Base-by-base conservation (phyloP, 2,888 invertebrate species). In the Bursaphelenchus okinawaensis region DNA sequence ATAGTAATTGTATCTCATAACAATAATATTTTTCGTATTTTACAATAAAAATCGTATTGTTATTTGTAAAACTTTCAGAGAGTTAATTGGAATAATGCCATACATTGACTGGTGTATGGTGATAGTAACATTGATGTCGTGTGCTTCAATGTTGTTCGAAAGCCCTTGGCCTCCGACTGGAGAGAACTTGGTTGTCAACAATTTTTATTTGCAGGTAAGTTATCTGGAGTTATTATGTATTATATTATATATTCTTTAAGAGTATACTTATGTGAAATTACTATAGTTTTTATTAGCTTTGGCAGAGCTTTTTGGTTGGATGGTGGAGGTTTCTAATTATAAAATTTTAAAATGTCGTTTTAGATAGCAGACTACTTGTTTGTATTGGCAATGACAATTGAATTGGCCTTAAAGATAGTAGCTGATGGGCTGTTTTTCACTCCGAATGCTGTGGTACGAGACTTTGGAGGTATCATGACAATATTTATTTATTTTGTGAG, bases 41-140 rank as follows among this genome's bases (percentile, higher is more conserved):
- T n/a, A n/a, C n/a, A n/a, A n/a, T n/a, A n/a, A n/a, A n/a, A n/a
- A n/a, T n/a, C n/a, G n/a, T n/a, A n/a, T n/a, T n/a, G 60, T 55
- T 55, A 60, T 16, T 60, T 22, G 1, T 1, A 63, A 24, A n/a
- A 1, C 22, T 56, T 79, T 52, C 85, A 94, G 95, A 82, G 95
- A 95, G 84, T 90, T 99, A 82, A 87, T 99, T 50, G 96, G 98
- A 0, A 87, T 99, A 67, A 96, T 99, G 20, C 94, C 96, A 0
- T 99, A 98, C 83, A 87, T 99, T 82, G 98, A 99, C 84, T 99
- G 98, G 98, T 90, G 94, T 1, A 98, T 99, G 96, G 98, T 98
- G 72, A 90, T 92, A 83, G 91, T 93, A 58, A 99, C 98, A 0
- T 94, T 95, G 0, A 86, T 96, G 12, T 95, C 95, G 0, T 98